Evolutionary conservation across 2,888 invertebrate genomes (phyloP).

Genomic region (Apantesis nais): DNA sequence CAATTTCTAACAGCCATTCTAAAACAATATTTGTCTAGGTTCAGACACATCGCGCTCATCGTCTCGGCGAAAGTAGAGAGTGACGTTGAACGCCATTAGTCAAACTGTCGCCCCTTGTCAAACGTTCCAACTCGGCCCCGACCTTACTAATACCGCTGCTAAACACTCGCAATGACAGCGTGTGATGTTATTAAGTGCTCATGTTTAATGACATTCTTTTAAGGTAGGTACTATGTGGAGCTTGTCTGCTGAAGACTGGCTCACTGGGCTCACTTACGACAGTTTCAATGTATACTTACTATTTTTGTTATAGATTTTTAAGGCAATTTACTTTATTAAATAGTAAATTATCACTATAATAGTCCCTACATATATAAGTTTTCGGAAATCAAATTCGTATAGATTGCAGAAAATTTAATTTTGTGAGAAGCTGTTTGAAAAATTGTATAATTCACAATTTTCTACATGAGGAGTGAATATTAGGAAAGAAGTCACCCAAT

Average conservation of each 20-base stretch:
- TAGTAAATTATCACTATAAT: no score
- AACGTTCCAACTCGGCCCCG: constrained; percentile 70
- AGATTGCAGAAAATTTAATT: no score
- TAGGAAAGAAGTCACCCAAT: no score
- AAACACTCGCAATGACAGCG: constrained; percentile 65
- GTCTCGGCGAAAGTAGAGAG: constrained; percentile 66
- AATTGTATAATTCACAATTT: no score
- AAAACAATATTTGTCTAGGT: constrained; percentile 25
- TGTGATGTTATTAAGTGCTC: constrained; percentile 73
- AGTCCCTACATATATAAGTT: no score
- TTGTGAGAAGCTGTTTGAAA: no score
- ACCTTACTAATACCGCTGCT: constrained; percentile 68
- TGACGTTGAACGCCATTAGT: constrained; percentile 76
- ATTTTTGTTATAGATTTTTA: background rate
- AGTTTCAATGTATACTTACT: no score
- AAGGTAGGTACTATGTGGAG: constrained; percentile 2
- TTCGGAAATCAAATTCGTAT: no score
- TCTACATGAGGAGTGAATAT: no score
- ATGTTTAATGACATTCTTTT: constrained; percentile 57
- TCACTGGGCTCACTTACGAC: background rate
- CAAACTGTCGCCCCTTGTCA: constrained; percentile 84
- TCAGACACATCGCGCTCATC: constrained; percentile 36
- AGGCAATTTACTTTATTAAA: background rate
- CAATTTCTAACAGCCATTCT: background rate
- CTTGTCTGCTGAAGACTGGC: background rate